phyloP scores from a whole-genome alignment of 1,140 invertebrate species.

The Condylostylus longicornis region DNA sequence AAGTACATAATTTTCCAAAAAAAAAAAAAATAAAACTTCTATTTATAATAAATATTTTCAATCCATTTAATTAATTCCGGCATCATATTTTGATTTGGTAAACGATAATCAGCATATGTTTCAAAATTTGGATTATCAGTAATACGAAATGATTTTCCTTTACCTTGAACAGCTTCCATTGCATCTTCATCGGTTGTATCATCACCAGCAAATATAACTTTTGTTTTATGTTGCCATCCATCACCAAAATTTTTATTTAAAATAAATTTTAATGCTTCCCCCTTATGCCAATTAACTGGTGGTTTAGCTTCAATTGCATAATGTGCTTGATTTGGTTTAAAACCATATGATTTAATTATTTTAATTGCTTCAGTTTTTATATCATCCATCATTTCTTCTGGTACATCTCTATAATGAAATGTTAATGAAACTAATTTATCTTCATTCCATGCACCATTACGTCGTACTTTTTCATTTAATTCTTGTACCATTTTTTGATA shows the following conservation, averaged over 20 bases:
- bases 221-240: slow-evolving; percentile 70
- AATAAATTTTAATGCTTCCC: slow-evolving; percentile 74
- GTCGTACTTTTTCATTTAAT: slow-evolving; percentile 54
- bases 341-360: slow-evolving; percentile 58
- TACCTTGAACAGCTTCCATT: slow-evolving; percentile 71
- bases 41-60: slow-evolving; percentile 15
- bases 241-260: slow-evolving; percentile 73
- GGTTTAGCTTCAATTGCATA: slow-evolving; percentile 77
- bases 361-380: slow-evolving; percentile 48
- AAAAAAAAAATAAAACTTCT: too few species aligned
- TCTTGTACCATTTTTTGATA: slow-evolving; percentile 59
- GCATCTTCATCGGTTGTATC: slow-evolving; percentile 83
- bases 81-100: slow-evolving; percentile 74
- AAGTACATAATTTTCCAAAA: too few species aligned
- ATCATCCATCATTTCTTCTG: slow-evolving; percentile 41
- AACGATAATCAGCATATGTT: slow-evolving; percentile 65
- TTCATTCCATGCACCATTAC: slow-evolving; percentile 77
- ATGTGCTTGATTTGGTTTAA: slow-evolving; percentile 58
- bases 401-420: slow-evolving; percentile 74
- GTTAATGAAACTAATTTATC: slow-evolving; percentile 78
- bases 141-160: slow-evolving; percentile 77
- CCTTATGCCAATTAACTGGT: slow-evolving; percentile 82
- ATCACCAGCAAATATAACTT: slow-evolving; percentile 78
- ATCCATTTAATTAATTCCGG: slow-evolving; percentile 71
- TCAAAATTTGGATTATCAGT: slow-evolving; percentile 61